A percentile compares a stretch with the other conserved stretches of the same genome.
Evolutionary conservation across 2,888 invertebrate species (phyloP).

Genomic region (Drosophila rellima): DNA sequence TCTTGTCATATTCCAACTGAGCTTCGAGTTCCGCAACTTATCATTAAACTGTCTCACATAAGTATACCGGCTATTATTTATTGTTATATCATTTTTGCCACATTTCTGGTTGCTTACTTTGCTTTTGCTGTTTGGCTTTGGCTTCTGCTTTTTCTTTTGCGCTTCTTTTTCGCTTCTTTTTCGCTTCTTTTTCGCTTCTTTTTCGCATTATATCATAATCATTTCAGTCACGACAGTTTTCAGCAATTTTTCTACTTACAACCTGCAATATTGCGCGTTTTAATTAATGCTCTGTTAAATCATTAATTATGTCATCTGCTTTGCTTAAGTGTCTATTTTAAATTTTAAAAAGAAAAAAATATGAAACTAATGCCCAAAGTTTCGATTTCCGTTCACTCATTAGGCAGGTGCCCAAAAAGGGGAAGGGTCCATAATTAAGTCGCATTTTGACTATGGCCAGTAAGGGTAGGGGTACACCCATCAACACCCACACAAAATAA

Average conservation of each 20-base stretch:
- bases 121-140: constrained; percentile 6
- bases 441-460: constrained; percentile 26
- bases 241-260: constrained; percentile 22
- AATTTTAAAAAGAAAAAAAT: constrained; percentile 22
- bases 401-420: constrained; percentile 25
- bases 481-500: constrained; percentile 39
- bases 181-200: constrained; percentile 16
- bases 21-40: constrained; percentile 18
- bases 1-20: constrained; percentile 22
- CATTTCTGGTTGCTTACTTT: constrained; percentile 24
- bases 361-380: constrained; percentile 38
- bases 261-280: constrained; percentile 10
- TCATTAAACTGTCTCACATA: constrained; percentile 25
- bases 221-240: constrained; percentile 56
- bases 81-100: constrained; percentile 45
- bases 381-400: constrained; percentile 70
- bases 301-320: constrained; percentile 64
- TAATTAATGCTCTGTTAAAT: constrained; percentile 7
- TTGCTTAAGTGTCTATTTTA: constrained; percentile 43
- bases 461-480: constrained; percentile 4
- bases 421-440: constrained; percentile 40
- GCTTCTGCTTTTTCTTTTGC: constrained; percentile 15
- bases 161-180: constrained; percentile 21
- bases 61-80: constrained; percentile 40
- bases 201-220: constrained; percentile 62